Evolutionary conservation across 2,888 invertebrate genomes (phyloP), one percentile per base, ranked within the genome.

Genomic region (Ormyrus labotus): DNA sequence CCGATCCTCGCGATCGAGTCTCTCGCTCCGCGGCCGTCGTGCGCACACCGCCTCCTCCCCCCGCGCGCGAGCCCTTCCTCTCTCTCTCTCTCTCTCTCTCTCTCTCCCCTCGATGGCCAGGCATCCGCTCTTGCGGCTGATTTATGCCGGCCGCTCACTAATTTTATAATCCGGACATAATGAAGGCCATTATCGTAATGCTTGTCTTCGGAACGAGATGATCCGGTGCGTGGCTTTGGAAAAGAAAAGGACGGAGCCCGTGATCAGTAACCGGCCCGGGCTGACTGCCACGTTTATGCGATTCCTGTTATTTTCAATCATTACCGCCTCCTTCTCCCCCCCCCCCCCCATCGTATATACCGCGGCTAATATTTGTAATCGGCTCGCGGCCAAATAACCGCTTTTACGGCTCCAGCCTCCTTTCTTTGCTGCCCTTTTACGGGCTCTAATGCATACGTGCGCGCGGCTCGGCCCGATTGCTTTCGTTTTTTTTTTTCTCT

Each of bases 221-320:
- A 86, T 87, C 81, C 84, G 82, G 82, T 83, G 61, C n/a, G 50
- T 10, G 64, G 64, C 9, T 34, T 34, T 2, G 61, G 1, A 51
- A 19, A 58, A 19, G 64, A 45, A 45, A 64, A 63, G 45, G n/a
- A 45, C 13, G 58, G 10, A 57, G 84, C 83, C 85, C 84, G 78
- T 85, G 85, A 87, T 87, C 87, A 85, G 82, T 84, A 70, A 83
- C 85, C 85, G 2, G n/a, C 50, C 13, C 11, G 11, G 84, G 83
- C 84, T 89, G 87, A 89, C 88, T 89, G 86, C 87, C 87, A 89
- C 88, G 87, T 88, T 88, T 89, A 88, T 86, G 80, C 85, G 88
- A 89, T 88, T 89, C 88, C 88, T 89, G 89, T 89, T 89, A 89
- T 89, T 89, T 89, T 88, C 88, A 87, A 88, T 88, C 88, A 88